Percentiles rank a stretch among this genome's conserved stretches.
These are phyloP conservation scores for Dendrocopos noguchii DNA, from an alignment of 2,113 vertebrate species.

Conservation along the genomic window DNA sequence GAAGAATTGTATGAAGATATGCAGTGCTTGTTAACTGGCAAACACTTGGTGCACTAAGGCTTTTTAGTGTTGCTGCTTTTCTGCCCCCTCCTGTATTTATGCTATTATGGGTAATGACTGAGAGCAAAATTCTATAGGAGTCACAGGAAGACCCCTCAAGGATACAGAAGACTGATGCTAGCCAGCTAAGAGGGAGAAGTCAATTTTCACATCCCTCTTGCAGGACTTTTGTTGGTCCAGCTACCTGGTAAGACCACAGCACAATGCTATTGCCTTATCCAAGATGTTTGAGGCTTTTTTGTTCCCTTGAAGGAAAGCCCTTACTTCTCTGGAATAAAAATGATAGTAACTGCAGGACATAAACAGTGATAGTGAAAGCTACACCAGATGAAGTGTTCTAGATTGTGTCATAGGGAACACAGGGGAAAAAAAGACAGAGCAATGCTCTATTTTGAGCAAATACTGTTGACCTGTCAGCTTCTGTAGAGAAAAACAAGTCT, in stretches of 20 bases:
- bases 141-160: background rate
- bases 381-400: background rate
- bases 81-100: background rate
- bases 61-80: background rate
- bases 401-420: background rate
- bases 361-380: background rate
- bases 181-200: background rate
- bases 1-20: background rate
- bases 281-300: background rate
- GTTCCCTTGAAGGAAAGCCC: background rate
- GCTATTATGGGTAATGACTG: background rate
- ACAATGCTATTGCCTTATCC: background rate
- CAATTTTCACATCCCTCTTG: background rate
- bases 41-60: background rate
- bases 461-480: background rate
- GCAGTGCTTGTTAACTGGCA: background rate
- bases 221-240: background rate
- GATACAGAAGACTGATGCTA: background rate
- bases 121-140: background rate
- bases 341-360: background rate
- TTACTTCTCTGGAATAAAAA: background rate
- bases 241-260: background rate
- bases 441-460: background rate
- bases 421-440: background rate
- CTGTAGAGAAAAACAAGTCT: background rate